Base-by-base conservation (phyloP, 1,140 invertebrate species). In the Plectrocnemia conspersa region DNA sequence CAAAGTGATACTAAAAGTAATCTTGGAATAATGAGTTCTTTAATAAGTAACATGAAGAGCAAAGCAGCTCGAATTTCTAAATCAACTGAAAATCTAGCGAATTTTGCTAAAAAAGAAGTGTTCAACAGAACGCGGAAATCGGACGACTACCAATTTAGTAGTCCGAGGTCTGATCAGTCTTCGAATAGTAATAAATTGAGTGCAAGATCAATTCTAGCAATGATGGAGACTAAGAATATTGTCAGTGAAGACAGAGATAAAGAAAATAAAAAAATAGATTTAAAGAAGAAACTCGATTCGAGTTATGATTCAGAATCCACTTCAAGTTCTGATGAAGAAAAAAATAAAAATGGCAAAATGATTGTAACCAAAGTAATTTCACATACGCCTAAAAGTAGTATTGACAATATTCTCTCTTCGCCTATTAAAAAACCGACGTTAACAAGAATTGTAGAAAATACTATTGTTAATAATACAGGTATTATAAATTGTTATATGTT, bases 51-150 rank as follows among this genome's bases (percentile, higher is more conserved):
- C 47, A 72, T 77, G 1, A 81, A 79, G 64, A 74, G 68, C 29
- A 79, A 76, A 59, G 72, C 77, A 16, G 63, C 76, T 41, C 77
- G 74, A 53, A 69, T 77, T 21, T 68, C 78, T 7, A 78, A 71
- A 65, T 46, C 65, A 52, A 65, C 71, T 65, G 68, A 79, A 52
- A 64, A 48, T 42, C 11, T 53, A 13, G 13, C 7, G 1, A 50
- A 50, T 27, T 10, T 24, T 1, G 16, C 22, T 22, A 24, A 5
- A n/a, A n/a, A n/a, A n/a, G n/a, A n/a, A n/a, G n/a, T n/a, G n/a
- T n/a, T n/a, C n/a, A n/a, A n/a, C n/a, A n/a, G n/a, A n/a, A n/a
- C n/a, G n/a, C n/a, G n/a, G n/a, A n/a, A n/a, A n/a, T n/a, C n/a
- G n/a, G n/a, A n/a, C n/a, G n/a, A n/a, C n/a, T n/a, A n/a, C n/a